phyloP scores from a whole-genome alignment of 2,113 vertebrate species.

The Coryphaenoides rupestris region DNA sequence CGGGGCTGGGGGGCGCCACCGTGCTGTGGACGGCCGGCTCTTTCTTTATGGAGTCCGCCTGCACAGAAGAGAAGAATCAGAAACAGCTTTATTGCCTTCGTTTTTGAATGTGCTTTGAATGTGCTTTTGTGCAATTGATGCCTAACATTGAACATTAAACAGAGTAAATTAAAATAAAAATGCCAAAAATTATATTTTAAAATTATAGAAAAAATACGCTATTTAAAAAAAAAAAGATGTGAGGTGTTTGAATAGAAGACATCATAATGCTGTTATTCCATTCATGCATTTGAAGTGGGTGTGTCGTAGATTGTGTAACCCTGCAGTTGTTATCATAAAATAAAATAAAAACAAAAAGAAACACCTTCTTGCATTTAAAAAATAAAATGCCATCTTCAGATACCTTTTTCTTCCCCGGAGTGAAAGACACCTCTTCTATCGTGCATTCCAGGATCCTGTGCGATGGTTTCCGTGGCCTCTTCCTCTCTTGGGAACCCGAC shows the following conservation, averaged over 20 bases:
- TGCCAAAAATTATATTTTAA: too few species aligned
- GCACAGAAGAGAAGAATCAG: constrained; percentile 21
- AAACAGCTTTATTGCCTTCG: too few species aligned
- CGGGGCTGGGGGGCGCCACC: constrained; percentile 24
- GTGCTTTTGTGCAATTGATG: too few species aligned
- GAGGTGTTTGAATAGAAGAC: too few species aligned
- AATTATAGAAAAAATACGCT: too few species aligned
- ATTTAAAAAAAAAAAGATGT: too few species aligned
- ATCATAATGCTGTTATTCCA: background rate
- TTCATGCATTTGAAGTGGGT: background rate
- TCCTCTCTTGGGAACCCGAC: constrained; percentile 69
- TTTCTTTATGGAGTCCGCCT: constrained; percentile 50
- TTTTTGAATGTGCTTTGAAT: too few species aligned
- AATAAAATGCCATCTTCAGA: background rate
- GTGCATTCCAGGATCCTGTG: constrained; percentile 85
- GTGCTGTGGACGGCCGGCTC: constrained; percentile 28
- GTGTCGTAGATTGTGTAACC: background rate
- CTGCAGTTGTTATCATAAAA: background rate
- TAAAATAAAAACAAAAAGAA: too few species aligned
- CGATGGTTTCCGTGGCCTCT: constrained; percentile 84
- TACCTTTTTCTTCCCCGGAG: constrained; percentile 82
- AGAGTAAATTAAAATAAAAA: too few species aligned
- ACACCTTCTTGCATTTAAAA: background rate
- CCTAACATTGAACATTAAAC: too few species aligned
- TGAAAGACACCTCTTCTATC: constrained; percentile 83